These are phyloP conservation scores for Perithous albicinctus DNA, from an alignment of 2,888 invertebrate genomes.

Conservation along the genomic window DNA sequence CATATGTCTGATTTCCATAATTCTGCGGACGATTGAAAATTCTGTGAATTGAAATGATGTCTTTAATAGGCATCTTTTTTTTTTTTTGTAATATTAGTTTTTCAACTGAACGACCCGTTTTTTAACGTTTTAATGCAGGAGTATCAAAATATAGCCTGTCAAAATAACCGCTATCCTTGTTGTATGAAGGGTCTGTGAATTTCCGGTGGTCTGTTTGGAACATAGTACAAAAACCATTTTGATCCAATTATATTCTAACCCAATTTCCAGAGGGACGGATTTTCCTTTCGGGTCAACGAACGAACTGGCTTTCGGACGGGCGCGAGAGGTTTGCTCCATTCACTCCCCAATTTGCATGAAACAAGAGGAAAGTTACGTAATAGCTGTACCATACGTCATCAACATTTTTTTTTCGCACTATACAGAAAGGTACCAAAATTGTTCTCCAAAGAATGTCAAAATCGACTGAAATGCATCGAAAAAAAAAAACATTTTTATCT, in stretches of 20 bases:
- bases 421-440: not conserved
- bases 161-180: not conserved
- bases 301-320: not conserved
- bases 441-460: not conserved
- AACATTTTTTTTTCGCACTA: not conserved
- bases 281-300: conserved; percentile 9
- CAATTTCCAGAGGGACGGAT: conserved; percentile 11
- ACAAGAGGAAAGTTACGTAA: conserved; percentile 7
- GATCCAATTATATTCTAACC: conserved; percentile 20
- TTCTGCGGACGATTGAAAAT: too few species aligned
- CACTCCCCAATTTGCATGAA: conserved; percentile 4
- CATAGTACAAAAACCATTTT: not conserved
- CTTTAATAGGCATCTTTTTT: too few species aligned
- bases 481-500: too few species aligned
- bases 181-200: not conserved
- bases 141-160: not conserved
- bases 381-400: not conserved
- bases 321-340: not conserved
- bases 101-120: not conserved
- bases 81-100: too few species aligned
- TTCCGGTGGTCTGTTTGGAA: not conserved
- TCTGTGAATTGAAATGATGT: too few species aligned
- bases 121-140: not conserved
- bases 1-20: too few species aligned
- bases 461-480: not conserved